Evolutionary conservation across 2,888 invertebrate species (phyloP).

Genomic region (Tridacna gigas): DNA sequence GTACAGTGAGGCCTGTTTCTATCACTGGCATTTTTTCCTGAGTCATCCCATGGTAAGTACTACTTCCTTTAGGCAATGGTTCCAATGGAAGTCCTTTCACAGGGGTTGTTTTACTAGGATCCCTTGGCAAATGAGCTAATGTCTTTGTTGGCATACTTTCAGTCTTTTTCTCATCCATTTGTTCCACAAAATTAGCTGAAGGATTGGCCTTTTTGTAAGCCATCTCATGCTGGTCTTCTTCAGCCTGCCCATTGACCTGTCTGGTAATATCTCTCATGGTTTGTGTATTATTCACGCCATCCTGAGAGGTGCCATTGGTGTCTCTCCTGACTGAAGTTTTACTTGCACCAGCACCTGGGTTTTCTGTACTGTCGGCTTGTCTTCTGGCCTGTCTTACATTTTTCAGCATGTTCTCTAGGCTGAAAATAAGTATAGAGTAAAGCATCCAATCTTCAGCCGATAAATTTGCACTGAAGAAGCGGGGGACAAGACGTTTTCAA

Average conservation of each 20-base stretch:
- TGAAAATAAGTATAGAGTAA: no score
- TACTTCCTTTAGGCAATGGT: neutral
- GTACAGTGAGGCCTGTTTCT: neutral
- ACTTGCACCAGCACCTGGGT: neutral
- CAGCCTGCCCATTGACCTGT: neutral
- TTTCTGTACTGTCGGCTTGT: no score
- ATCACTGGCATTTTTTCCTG: neutral
- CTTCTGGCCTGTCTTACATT: no score
- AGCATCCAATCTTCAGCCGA: no score
- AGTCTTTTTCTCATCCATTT: neutral
- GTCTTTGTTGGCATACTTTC: neutral
- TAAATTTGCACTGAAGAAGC: no score
- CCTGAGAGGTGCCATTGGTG: neutral
- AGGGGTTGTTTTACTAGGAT: neutral
- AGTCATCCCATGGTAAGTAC: neutral
- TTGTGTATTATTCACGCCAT: neutral
- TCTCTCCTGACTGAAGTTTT: neutral
- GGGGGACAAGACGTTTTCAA: no score
- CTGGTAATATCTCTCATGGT: neutral
- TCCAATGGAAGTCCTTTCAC: neutral
- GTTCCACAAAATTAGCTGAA: neutral
- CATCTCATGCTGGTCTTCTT: neutral
- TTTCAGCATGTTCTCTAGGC: no score
- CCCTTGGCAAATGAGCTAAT: neutral
- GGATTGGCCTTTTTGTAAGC: slow-evolving; percentile 3